Base-by-base conservation (phyloP, 2,888 invertebrate species). In the Tetrapedia diversipes region DNA sequence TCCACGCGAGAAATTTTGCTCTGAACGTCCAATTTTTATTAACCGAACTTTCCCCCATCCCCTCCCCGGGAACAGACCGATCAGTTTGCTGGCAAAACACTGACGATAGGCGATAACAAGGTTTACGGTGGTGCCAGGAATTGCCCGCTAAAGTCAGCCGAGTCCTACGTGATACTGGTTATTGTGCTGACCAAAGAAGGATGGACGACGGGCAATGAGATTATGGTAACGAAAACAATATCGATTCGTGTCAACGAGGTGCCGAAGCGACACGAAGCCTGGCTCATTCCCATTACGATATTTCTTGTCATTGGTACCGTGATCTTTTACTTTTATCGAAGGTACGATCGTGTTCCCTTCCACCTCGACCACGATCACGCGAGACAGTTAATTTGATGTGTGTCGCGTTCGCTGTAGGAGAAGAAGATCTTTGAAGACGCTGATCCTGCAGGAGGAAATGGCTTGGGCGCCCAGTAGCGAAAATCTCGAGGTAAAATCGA, bases 31-130 rank as follows among this genome's bases (percentile, higher is more conserved):
- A n/a, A n/a, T 47, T 66, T 57, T 43, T n/a, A 4, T 27, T 32
- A 8, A 24, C 14, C 32, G 1, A 51, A 54, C 19, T 43, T 67
- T 71, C 19, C 45, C n/a, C n/a, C n/a, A n/a, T n/a, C n/a, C n/a
- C n/a, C n/a, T n/a, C 24, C 37, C 7, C 6, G 6, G n/a, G n/a
- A 6, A 8, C 49, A 86, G 77, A 80, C 82, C 2, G 39, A 60
- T 32, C 14, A 53, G 2, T 74, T 61, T 0, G 77, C 71, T 1
- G 75, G 76, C 4, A 73, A 57, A 24, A 56, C 53, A 22, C 83
- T 88, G n/a, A 64, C 2, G 2, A 69, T 88, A 10, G 88, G 88
- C 8, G 81, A 86, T 45, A 67, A 81, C n/a, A 22, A 45, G 14
- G 8, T 59, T 6, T 80, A 84, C 22, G 68, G 51, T 8, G 59